These are phyloP conservation scores for Aldrovandia affinis DNA, from an alignment of 2,797 vertebrate genomes.

Conservation along the genomic window DNA sequence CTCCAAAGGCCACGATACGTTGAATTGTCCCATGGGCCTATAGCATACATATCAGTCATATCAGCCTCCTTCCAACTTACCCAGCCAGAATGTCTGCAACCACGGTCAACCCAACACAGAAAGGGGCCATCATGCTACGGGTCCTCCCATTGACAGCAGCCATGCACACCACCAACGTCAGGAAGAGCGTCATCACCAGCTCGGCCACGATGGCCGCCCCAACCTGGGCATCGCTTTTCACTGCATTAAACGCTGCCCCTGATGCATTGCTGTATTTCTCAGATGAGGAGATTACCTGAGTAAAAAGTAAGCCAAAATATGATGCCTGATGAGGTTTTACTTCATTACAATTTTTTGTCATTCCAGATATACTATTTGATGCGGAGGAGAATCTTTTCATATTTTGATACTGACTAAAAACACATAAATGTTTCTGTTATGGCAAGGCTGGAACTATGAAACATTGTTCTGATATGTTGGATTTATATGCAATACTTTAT, in stretches of 20 bases:
- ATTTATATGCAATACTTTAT: too few species aligned
- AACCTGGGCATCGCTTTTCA: conserved; percentile 22
- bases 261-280: conserved; percentile 34
- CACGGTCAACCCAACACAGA: conserved; percentile 80
- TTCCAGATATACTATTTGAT: neutral
- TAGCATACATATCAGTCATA: neutral
- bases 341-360: neutral
- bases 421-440: neutral
- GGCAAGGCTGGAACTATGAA: too few species aligned
- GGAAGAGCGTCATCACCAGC: conserved; percentile 74
- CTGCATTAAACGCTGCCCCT: conserved; percentile 61
- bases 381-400: neutral
- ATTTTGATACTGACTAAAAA: neutral
- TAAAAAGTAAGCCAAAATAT: neutral
- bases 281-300: conserved; percentile 57
- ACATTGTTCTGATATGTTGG: too few species aligned
- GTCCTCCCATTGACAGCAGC: conserved; percentile 74
- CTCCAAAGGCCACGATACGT: too few species aligned
- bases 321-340: neutral
- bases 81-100: conserved; percentile 76
- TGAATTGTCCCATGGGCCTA: neutral
- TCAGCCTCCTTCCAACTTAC: conserved; percentile 59
- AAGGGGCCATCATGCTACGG: conserved; percentile 62
- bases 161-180: conserved; percentile 78
- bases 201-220: conserved; percentile 60